Base-by-base conservation (phyloP, 2,888 invertebrate genomes). In the Tenthredo amoena region DNA sequence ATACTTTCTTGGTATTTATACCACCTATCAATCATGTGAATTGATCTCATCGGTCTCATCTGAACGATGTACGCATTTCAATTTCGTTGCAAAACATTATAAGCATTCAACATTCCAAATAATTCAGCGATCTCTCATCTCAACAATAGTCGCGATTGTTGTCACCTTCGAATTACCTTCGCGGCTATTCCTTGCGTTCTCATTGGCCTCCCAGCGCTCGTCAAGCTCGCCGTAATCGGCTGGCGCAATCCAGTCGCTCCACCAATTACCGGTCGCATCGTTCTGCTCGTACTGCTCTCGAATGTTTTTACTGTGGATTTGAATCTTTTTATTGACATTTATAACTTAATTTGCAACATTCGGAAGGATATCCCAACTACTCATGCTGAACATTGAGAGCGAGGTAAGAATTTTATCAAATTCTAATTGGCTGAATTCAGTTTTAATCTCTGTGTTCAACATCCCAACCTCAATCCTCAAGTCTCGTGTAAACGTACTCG, bases 381-480 rank as follows among this genome's bases (percentile, higher is more conserved):
- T 21, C 21, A 40, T 26, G 47, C 40, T 26, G 21, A 31, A 74
- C 15, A 74, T 40, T 21, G 43, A 40, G 21, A 43, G 12, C 10
- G n/a, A 43, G 43, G 74, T 74, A 26, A 74, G 43, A 43, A 43
- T 26, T 40, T 43, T 18, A 18, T 34, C 18, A n/a, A 71, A 71
- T 71, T n/a, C 2, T 4, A 37, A 4, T n/a, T 7, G 21, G 12
- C 31, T 74, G 0, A 3, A 26, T 10, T 74, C 74, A 15, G 26
- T 74, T 43, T 12, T 26, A 43, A 6, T 43, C 6, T 40, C 15
- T 47, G 40, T 43, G 15, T 47, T 74, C 6, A 9, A 21, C 7
- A 26, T 74, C 26, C 74, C 47, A 74, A 74, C 74, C 74, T 74
- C 74, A 40, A 43, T 10, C 40, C n/a, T 72, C n/a, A 43, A 47